Evolutionary conservation across 2,888 invertebrate species (phyloP).

Genomic region (Tetragonisca angustula): DNA sequence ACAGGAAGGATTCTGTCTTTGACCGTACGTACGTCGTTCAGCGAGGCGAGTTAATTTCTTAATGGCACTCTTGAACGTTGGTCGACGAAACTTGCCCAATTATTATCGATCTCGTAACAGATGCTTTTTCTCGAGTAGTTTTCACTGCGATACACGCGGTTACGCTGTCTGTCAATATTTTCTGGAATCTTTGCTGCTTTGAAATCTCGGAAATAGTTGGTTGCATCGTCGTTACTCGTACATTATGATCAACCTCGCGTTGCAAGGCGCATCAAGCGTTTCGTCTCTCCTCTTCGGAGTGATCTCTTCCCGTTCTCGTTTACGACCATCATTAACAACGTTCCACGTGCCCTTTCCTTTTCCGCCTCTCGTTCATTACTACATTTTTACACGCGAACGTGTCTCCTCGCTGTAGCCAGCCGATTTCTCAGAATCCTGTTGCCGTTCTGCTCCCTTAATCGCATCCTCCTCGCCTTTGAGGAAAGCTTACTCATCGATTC

Average conservation of each 20-base stretch:
- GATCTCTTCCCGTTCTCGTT: neutral
- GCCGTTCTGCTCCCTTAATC: neutral
- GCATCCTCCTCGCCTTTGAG: neutral
- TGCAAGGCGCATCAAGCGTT: neutral
- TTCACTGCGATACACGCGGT: neutral
- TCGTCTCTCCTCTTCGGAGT: neutral
- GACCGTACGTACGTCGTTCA: conserved; percentile 22
- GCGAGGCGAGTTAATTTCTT: conserved; percentile 26
- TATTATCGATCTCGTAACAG: neutral
- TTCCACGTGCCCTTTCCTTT: conserved; percentile 11
- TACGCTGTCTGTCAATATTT: no score
- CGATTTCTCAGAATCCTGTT: neutral
- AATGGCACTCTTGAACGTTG: neutral
- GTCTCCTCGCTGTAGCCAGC: neutral
- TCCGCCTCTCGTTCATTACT: conserved; percentile 4
- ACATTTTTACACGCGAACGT: neutral
- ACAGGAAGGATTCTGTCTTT: conserved; percentile 51
- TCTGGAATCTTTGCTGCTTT: no score
- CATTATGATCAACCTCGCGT: neutral
- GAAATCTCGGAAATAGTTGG: neutral
- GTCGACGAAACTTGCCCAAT: neutral
- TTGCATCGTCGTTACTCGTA: neutral
- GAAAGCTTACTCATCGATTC: neutral
- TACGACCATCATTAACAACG: conserved; percentile 5
- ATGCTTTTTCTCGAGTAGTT: neutral